Base-by-base conservation (phyloP, 1,140 invertebrate genomes). In the Goniozus legneri region DNA sequence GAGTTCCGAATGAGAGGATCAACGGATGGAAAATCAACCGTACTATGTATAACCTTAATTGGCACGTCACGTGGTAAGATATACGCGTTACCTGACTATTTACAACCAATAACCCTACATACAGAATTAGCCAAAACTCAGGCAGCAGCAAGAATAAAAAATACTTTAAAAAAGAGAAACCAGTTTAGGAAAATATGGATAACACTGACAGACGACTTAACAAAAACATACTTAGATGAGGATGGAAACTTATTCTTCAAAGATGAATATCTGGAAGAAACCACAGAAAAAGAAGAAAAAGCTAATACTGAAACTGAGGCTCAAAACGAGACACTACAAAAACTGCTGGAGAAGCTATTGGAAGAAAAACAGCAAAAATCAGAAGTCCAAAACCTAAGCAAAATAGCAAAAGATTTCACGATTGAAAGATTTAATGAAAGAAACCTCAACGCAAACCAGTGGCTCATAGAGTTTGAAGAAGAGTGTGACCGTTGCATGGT, bases 21-120 rank as follows among this genome's bases (percentile, higher is more conserved):
- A 49, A 56, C 54, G 27, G 64, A 70, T 54, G 41, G 51, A 16
- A 70, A 70, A 55, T 58, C 60, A 40, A 72, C 62, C 54, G 30
- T 58, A n/a, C 52, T 67, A n/a, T 58, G 55, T 44, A 41, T 70
- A 63, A 69, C 62, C 52, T 60, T 65, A 58, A 68, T 71, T 37
- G 56, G 22, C 12, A 50, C 62, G 42, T 2, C 16, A 12, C 45
- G 47, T 2, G 19, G 44, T 20, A 15, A 31, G 14, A 36, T 10
- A n/a, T 54, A 38, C 36, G 12, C 3, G 15, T 44, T 54, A n/a
- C 51, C 51, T 38, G 46, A 39, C 14, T 27, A 54, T 34, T 31
- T 24, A 2, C 47, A 56, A 45, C 2, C 27, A 34, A 45, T 50
- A 10, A 37, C 21, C 15, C n/a, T 31, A 8, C 50, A 58, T 15